Base-by-base conservation (phyloP, 2,888 invertebrate species). In the Gibbula magus region DNA sequence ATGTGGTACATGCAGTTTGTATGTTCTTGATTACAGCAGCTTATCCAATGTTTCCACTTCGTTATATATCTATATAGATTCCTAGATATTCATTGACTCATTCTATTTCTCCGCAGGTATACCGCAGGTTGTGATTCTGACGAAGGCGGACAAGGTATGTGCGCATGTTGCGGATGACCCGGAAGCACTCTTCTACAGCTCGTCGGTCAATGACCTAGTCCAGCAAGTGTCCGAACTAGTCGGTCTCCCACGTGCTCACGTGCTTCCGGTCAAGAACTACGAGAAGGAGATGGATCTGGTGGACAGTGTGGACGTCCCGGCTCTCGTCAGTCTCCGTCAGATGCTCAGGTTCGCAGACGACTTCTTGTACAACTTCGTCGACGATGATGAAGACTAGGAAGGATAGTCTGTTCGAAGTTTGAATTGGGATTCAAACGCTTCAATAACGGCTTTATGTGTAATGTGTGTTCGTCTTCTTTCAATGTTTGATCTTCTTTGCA, bases 191-290 rank as follows among this genome's bases (percentile, higher is more conserved):
- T 85, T 83, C 74, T 75, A 78, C 22, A 84, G 84, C 32, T 61
- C 77, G 13, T 74, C 70, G 3, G 75, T 86, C 18, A 53, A 79
- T 8, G 79, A 83, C 2, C 32, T 73, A 10, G 86, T 86, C n/a
- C 83, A 85, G 25, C 81, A 79, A 70, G 82, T 83, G 18, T 75
- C 86, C 1, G 75, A 81, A 29, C 61, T 85, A 5, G 80, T 86
- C 52, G 85, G 85, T 4, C n/a, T 86, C 20, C 86, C 86, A 2
- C 76, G 82, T 18, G 73, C 81, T 39, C 83, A 83, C 52, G 80
- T 86, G n/a, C 85, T 83, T n/a, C 85, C 84, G n/a, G 66, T 86
- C 25, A 85, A 82, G 79, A 86, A 86, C 54, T 86, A 86, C 76
- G 83, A 83, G 52, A 77, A 66, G 16, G 85, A 86, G 73, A 77